Evolutionary conservation across 2,888 invertebrate genomes (phyloP), one percentile per base, ranked within the genome.

Genomic region (Leucophora obtusa): DNA sequence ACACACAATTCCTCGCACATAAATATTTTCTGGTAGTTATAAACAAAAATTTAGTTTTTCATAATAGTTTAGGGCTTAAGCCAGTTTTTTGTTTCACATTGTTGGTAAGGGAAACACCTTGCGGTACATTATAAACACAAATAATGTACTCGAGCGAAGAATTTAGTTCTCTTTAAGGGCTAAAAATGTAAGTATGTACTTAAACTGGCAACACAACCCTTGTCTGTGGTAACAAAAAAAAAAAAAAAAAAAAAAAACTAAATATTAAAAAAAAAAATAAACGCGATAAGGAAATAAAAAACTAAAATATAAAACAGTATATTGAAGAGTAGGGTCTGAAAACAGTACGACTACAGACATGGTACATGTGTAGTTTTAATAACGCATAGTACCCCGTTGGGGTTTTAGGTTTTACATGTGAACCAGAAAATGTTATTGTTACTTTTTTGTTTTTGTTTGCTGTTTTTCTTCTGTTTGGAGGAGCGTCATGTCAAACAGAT

Each of bases 401-500:
- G 69, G 75, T 28, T 62, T 58, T n/a, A 58, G 50, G 8, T 63
- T 28, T 47, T 10, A 47, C 58, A 73, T 73, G 72, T 81, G 76
- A 76, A 70, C 54, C 60, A 63, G 53, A 53, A 70, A 47, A 47
- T 62, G 15, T 7, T 47, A 38, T 14, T 47, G 21, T 28, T 65
- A 54, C 3, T 5, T 33, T 58, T 38, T 14, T 28, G 5, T 43
- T 51, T 53, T 18, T 58, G 70, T 28, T 24, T 15, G 18, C 14
- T 58, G 11, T 21, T 76, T 53, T 58, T 24, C 43, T 43, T 65
- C 69, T 75, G 73, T 75, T 81, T 76, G 72, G 73, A 82, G 83
- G 73, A 82, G 77, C 80, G 82, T 78, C 83, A 79, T 82, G 79
- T 79, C 81, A 82, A 86, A 82, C 80, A 83, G 84, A 87, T 88